Percentiles rank a stretch among this genome's conserved stretches.
phyloP scores from a whole-genome alignment of 2,113 vertebrate species.

The Trogon surrucura region DNA sequence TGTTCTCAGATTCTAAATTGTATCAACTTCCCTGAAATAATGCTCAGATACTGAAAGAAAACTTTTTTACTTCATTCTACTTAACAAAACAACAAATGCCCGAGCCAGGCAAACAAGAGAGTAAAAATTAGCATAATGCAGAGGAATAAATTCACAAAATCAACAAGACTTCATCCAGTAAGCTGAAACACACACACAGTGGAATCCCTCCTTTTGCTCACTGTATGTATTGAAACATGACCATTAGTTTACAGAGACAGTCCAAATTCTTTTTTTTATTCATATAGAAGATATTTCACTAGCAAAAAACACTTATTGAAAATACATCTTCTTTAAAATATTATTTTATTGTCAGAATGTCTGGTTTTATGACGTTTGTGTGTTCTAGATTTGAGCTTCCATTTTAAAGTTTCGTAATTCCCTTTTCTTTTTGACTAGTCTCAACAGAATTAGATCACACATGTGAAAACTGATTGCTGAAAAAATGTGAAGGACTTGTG shows the following conservation, averaged over 20 bases:
- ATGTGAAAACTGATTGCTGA: not conserved
- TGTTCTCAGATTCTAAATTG: not conserved
- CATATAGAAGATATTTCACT: not conserved
- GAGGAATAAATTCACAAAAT: not conserved
- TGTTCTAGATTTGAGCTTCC: not conserved
- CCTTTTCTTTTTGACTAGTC: not conserved
- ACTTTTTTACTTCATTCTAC: not conserved
- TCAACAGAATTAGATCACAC: not conserved
- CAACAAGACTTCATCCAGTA: not conserved
- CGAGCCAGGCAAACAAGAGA: not conserved
- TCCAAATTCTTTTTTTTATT: not conserved
- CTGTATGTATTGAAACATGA: not conserved
- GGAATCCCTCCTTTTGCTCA: not conserved
- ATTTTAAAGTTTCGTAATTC: not conserved
- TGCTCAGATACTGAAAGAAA: not conserved
- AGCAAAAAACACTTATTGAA: not conserved
- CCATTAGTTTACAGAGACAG: not conserved
- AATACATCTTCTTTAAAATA: not conserved
- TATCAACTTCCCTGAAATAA: not conserved
- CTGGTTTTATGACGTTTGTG: not conserved
- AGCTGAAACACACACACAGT: not conserved
- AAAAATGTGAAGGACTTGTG: not conserved
- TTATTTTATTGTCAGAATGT: not conserved
- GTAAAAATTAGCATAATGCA: not conserved
- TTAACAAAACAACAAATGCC: not conserved